phyloP scores from a whole-genome alignment of 2,113 vertebrate species.

The Semnornis frantzii region DNA sequence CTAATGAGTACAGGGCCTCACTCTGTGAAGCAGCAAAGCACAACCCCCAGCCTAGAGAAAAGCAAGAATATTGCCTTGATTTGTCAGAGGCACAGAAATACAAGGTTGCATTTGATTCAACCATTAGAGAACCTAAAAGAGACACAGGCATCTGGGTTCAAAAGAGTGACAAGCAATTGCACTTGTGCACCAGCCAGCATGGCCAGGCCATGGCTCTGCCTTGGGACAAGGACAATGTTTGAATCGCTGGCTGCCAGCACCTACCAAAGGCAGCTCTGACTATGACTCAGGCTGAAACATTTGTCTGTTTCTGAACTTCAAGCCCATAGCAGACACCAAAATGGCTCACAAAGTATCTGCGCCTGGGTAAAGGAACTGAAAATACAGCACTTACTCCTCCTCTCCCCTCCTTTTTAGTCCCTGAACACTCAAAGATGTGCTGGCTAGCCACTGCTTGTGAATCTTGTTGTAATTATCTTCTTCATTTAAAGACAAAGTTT shows the following conservation, averaged over 20 bases:
- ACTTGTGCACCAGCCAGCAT: background rate
- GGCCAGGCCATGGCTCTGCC: background rate
- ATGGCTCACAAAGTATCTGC: background rate
- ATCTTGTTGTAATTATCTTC: background rate
- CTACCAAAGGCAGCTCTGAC: background rate
- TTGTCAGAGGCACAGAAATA: background rate
- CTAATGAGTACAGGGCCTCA: background rate
- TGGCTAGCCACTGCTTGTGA: background rate
- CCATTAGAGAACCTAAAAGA: background rate
- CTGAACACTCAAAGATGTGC: background rate
- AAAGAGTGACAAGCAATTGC: background rate
- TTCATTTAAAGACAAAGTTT: background rate
- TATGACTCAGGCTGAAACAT: background rate
- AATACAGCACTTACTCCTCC: background rate
- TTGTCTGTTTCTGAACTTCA: background rate
- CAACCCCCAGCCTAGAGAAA: background rate
- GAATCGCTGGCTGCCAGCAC: background rate
- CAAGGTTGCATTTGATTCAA: background rate
- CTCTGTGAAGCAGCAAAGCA: background rate
- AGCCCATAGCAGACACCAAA: background rate
- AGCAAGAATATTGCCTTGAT: background rate
- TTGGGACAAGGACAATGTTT: background rate
- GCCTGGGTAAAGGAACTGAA: background rate
- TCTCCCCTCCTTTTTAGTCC: background rate
- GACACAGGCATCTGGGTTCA: background rate